phyloP scores from a whole-genome alignment of 2,113 vertebrate genomes.

The Eublepharis macularius region DNA sequence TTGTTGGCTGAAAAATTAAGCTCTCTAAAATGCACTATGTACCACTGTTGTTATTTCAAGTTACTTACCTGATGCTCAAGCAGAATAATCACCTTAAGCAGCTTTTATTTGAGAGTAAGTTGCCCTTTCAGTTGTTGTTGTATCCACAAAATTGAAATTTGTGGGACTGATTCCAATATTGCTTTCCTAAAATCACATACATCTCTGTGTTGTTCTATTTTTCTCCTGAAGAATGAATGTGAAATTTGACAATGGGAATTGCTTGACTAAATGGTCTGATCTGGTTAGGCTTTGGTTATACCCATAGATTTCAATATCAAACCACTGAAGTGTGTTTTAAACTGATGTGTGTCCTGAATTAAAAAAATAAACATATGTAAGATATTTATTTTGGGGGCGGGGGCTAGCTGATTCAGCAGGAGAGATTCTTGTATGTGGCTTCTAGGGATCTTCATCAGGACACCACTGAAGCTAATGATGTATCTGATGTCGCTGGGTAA shows the following conservation, averaged over 20 bases:
- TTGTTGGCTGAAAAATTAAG: not conserved
- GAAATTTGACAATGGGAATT: not conserved
- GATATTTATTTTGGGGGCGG: not conserved
- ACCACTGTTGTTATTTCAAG: not conserved
- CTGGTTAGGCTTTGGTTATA: constrained; percentile 30
- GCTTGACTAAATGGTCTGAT: too few relatives aligned
- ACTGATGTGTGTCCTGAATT: not conserved
- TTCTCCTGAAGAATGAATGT: not conserved
- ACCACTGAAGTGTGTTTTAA: not conserved
- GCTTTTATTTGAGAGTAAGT: not conserved
- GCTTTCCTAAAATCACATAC: not conserved
- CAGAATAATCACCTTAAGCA: too few relatives aligned
- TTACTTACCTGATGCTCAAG: not conserved
- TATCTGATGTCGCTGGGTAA: not conserved
- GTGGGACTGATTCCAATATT: not conserved
- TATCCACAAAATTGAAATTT: not conserved
- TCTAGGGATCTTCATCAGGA: too few relatives aligned
- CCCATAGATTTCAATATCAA: constrained; percentile 22
- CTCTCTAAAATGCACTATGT: too few relatives aligned
- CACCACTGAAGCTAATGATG: not conserved
- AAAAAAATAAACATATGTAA: constrained; percentile 2
- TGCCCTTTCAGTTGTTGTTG: not conserved
- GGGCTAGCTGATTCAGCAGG: not conserved
- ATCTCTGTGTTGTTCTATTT: not conserved
- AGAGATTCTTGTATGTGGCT: not conserved